Percentiles rank a stretch among this genome's conserved stretches.
Conservation (phyloP, 2,888 invertebrate species). For the Pristionchus entomophagus region DNA sequence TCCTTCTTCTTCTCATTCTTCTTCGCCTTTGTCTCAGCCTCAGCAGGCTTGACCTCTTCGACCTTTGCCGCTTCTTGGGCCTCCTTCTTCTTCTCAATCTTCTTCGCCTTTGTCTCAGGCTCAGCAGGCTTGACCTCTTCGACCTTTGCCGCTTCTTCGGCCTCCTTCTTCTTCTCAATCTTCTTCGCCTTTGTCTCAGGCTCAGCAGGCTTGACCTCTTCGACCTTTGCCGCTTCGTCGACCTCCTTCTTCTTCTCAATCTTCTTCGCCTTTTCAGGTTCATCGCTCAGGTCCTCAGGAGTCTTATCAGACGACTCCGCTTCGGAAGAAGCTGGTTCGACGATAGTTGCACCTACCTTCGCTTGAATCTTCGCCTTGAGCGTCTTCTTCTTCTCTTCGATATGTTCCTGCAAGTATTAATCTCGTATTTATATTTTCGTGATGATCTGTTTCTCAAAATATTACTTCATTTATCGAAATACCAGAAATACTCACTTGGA, state of each 20-base stretch:
- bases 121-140: background rate
- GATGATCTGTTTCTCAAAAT: background rate
- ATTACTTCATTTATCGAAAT: background rate
- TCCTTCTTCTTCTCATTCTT: background rate
- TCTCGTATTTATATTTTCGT: background rate
- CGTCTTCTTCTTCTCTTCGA: slow-evolving; percentile 33
- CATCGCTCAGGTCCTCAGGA: background rate
- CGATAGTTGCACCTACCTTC: background rate
- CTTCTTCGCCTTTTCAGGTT: slow-evolving; percentile 8
- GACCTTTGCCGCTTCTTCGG: background rate
- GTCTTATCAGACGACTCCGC: background rate
- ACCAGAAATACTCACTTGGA: background rate
- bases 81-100: background rate
- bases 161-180: slow-evolving; percentile 40
- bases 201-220: background rate
- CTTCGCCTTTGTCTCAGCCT: background rate
- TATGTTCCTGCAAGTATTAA: slow-evolving; percentile 32
- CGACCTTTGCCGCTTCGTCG: background rate
- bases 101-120: background rate
- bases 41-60: background rate
- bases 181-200: slow-evolving; percentile 19
- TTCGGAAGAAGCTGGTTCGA: background rate
- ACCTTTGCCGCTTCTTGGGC: background rate
- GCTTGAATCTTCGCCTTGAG: slow-evolving; percentile 28
- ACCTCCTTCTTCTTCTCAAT: background rate